Base-by-base conservation (phyloP, 2,888 invertebrate species). In the Ypsolopha sequella region DNA sequence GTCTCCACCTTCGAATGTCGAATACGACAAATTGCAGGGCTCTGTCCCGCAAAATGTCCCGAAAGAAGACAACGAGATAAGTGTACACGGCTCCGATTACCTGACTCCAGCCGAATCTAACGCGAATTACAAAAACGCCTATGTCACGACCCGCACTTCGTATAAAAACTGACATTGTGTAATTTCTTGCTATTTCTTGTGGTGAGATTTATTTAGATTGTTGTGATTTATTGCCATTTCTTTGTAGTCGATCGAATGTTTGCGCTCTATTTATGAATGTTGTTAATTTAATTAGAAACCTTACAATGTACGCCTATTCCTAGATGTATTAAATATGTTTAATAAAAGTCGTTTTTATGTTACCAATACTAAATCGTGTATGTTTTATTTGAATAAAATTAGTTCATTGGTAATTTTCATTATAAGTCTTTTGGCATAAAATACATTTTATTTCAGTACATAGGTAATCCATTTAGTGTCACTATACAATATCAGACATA, bases 1-100 rank as follows among this genome's bases (percentile, higher is more conserved):
- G 36, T 24, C 54, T 1, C 59, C 66, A 1, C 59, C 71, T 1
- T 63, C 70, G 34, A 63, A 67, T 4, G 61, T 71, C 1, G 87
- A 82, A 44, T 81, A 79, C 54, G 81, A 81, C 4, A 82, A 79
- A 58, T 52, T 66, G 7, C 76, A 72, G 55, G 62, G 63, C 8
- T 63, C 76, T 4, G 52, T 68, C 4, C 56, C 71, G 0, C 78
- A 78, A 54, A 69, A 58, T 53, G 52, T 68, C n/a, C 57, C 72
- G 0, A 87, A 87, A 53, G 80, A 81, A 14, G 85, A 86, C 10
- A 77, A 73, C 54, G 80, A 84, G 52, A 65, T 76, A 9, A 63
- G 57, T 24, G 55, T 62, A 0, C 76, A 74, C 11, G 73, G 59
- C 41, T 66, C 62, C 53, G 86, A 87, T 36, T 84, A 79, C 43